Percentiles rank a stretch among this genome's conserved stretches.
Conservation (phyloP, 2,113 vertebrate genomes). For the Corapipo altera region DNA sequence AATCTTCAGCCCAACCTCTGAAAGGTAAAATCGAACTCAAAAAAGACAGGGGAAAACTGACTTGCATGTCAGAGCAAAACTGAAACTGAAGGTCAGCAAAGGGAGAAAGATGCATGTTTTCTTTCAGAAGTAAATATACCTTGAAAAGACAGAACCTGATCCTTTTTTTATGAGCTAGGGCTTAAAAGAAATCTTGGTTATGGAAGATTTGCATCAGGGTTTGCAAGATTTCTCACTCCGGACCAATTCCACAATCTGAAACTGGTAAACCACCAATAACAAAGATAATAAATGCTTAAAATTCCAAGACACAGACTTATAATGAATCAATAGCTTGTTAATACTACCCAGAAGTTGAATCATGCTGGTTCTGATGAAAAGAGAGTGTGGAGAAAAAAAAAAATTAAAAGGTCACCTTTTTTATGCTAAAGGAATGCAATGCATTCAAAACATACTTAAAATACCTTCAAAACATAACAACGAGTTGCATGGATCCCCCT, state of each 20-base stretch:
- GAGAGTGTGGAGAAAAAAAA: background rate
- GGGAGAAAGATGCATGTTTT: background rate
- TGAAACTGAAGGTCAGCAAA: background rate
- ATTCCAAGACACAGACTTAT: background rate
- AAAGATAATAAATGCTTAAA: background rate
- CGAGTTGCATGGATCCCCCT: background rate
- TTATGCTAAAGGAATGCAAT: background rate
- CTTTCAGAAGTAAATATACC: background rate
- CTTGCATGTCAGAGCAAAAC: background rate
- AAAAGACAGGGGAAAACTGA: background rate
- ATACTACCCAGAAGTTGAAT: background rate
- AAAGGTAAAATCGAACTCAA: background rate
- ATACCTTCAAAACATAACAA: background rate
- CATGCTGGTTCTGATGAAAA: background rate
- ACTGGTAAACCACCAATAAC: background rate
- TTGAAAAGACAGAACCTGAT: background rate
- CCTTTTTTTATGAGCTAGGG: background rate
- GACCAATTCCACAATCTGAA: background rate
- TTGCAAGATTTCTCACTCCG: background rate
- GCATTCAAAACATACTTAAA: background rate
- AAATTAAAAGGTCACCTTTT: background rate
- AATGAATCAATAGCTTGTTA: background rate
- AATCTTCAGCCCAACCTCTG: background rate
- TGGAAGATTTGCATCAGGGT: background rate
- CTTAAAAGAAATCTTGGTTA: background rate